Evolutionary conservation across 2,113 vertebrate genomes (phyloP).

Genomic region (Suncus etruscus): DNA sequence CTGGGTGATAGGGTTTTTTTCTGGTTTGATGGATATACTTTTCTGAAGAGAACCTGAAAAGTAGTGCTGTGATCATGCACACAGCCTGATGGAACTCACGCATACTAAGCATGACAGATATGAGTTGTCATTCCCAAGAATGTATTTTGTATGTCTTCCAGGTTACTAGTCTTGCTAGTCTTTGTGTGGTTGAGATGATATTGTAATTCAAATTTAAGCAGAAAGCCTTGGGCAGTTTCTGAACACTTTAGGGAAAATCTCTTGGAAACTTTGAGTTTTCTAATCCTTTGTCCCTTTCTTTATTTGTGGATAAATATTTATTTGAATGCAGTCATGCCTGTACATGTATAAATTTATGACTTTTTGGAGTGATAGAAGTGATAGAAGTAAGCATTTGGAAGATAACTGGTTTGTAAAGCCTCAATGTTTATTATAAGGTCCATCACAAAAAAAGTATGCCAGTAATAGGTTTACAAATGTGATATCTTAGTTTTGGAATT

Average conservation of each 20-base stretch:
- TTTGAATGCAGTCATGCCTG: background rate
- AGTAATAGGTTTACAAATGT: background rate
- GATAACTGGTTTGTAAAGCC: background rate
- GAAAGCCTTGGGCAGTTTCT: background rate
- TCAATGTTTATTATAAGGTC: background rate
- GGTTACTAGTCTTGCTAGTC: background rate
- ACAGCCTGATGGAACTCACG: background rate
- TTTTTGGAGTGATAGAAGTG: fast-evolving
- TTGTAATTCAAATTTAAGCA: background rate
- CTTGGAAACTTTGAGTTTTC: fast-evolving
- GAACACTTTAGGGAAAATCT: background rate
- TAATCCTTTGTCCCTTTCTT: background rate
- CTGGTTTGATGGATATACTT: background rate
- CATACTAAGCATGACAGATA: background rate
- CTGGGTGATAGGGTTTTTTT: background rate
- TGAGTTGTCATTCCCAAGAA: background rate
- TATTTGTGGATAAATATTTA: background rate
- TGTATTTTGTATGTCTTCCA: background rate
- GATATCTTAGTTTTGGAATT: conserved; percentile 38
- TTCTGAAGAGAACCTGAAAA: background rate
- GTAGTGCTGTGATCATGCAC: too few species aligned
- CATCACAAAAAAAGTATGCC: background rate
- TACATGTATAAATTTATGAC: background rate
- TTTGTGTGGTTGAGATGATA: background rate
- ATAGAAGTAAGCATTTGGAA: background rate